A percentile compares a stretch with the other conserved stretches of the same genome.
These are phyloP conservation scores for Fopius arisanus DNA, from an alignment of 1,140 invertebrate genomes.

Conservation along the genomic window DNA sequence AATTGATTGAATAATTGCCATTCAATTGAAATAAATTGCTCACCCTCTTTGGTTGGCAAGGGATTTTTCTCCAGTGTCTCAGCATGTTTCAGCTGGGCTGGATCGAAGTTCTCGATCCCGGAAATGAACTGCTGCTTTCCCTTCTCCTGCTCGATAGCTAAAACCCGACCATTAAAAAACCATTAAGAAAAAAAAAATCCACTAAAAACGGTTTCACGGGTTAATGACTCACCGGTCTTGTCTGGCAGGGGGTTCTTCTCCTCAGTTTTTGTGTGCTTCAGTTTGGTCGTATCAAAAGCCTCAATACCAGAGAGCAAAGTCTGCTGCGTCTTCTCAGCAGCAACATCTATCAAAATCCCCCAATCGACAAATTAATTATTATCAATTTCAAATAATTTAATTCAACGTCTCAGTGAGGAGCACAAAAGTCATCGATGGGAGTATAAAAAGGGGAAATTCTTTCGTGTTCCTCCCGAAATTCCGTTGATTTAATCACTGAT, in stretches of 20 bases:
- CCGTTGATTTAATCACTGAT: not conserved
- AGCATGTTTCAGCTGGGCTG: conserved; percentile 85
- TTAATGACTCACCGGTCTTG: conserved; percentile 81
- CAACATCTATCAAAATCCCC: conserved; percentile 73
- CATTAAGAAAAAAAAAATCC: conserved; percentile 15
- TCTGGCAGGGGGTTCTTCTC: conserved; percentile 94
- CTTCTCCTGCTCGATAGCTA: conserved; percentile 88
- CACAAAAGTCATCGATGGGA: too few relatives aligned
- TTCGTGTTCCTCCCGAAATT: too few relatives aligned
- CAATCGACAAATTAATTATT: not conserved
- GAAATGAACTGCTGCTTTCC: conserved; percentile 85
- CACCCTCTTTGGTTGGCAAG: conserved; percentile 77
- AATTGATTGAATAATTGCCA: too few relatives aligned
- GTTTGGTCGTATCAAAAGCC: conserved; percentile 79
- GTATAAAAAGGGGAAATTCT: too few relatives aligned
- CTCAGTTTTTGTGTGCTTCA: conserved; percentile 92
- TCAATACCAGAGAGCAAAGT: conserved; percentile 86
- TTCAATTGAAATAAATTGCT: conserved; percentile 36
- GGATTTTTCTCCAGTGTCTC: conserved; percentile 91
- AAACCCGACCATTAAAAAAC: conserved; percentile 30
- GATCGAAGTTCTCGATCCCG: conserved; percentile 89
- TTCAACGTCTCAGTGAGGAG: too few relatives aligned
- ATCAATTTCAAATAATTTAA: not conserved
- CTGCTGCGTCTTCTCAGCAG: conserved; percentile 85
- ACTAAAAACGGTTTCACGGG: conserved; percentile 16